These are phyloP conservation scores for Carterocephalus palaemon DNA, from an alignment of 2,888 invertebrate genomes.

Conservation along the genomic window DNA sequence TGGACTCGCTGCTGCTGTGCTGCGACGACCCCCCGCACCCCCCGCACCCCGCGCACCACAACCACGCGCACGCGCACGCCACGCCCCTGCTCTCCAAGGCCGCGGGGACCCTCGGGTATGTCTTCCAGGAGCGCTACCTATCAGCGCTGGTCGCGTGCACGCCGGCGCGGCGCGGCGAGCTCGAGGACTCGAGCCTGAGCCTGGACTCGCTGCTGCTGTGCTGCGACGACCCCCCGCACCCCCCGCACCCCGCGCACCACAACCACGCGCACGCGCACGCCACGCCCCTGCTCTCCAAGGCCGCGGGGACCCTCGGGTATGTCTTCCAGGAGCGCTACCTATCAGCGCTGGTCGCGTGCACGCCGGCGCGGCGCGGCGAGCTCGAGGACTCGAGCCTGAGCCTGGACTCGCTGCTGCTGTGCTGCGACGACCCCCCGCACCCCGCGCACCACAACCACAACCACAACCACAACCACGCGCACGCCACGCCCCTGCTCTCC, in stretches of 20 bases:
- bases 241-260: slow-evolving; percentile 73
- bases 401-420: slow-evolving; percentile 88
- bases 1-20: slow-evolving; percentile 88
- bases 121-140: slow-evolving; percentile 85
- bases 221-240: slow-evolving; percentile 79
- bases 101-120: slow-evolving; percentile 86
- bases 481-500: slow-evolving; percentile 81
- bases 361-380: slow-evolving; percentile 80
- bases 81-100: slow-evolving; percentile 85
- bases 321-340: slow-evolving; percentile 86
- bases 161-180: slow-evolving; percentile 80
- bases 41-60: slow-evolving; percentile 71
- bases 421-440: slow-evolving; percentile 80
- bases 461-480: slow-evolving; percentile 64
- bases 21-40: slow-evolving; percentile 80
- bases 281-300: slow-evolving; percentile 84
- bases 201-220: slow-evolving; percentile 89
- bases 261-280: slow-evolving; percentile 69
- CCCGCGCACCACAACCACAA: slow-evolving; percentile 76
- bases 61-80: slow-evolving; percentile 69
- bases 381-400: slow-evolving; percentile 91
- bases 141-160: slow-evolving; percentile 85
- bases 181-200: slow-evolving; percentile 91
- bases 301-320: slow-evolving; percentile 87
- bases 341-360: slow-evolving; percentile 84